Percentiles rank a stretch among this genome's conserved stretches.
Evolutionary conservation across 2,888 invertebrate species (phyloP).

Genomic region (Parnassius glacialis): DNA sequence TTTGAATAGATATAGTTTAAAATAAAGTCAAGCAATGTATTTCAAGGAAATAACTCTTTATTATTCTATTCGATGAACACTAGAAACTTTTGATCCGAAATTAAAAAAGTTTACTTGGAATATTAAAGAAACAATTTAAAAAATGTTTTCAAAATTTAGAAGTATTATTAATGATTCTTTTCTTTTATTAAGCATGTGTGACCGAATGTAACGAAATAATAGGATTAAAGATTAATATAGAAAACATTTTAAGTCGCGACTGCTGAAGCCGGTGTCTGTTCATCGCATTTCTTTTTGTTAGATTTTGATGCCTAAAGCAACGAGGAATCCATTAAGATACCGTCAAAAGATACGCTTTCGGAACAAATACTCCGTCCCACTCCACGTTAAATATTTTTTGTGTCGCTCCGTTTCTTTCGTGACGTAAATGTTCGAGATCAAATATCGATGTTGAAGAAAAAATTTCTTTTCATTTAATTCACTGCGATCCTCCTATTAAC

Average conservation of each 20-base stretch:
- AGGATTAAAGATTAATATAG: background rate
- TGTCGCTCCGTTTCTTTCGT: constrained; percentile 22
- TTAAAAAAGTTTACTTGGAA: no score
- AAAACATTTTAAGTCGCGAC: constrained; percentile 11
- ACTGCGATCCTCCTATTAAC: no score
- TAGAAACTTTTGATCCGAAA: no score
- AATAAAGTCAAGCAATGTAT: no score
- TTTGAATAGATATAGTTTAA: background rate
- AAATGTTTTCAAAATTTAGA: no score
- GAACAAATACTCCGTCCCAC: constrained; percentile 30
- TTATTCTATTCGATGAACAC: no score
- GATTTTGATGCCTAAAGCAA: constrained; percentile 31
- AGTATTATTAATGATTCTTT: no score
- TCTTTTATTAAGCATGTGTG: no score
- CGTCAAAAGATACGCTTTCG: constrained; percentile 35
- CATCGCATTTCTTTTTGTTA: constrained; percentile 26
- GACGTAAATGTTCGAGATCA: constrained; percentile 15
- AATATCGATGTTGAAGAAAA: constrained; percentile 6
- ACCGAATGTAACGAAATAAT: no score
- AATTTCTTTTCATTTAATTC: no score
- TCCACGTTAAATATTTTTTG: constrained; percentile 29
- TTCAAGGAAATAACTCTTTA: no score
- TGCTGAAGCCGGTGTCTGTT: constrained; percentile 17
- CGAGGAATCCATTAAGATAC: constrained; percentile 38
- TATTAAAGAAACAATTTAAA: no score